Evolutionary conservation across 1,140 invertebrate species (phyloP).

Genomic region (Marisa cornuarietis): DNA sequence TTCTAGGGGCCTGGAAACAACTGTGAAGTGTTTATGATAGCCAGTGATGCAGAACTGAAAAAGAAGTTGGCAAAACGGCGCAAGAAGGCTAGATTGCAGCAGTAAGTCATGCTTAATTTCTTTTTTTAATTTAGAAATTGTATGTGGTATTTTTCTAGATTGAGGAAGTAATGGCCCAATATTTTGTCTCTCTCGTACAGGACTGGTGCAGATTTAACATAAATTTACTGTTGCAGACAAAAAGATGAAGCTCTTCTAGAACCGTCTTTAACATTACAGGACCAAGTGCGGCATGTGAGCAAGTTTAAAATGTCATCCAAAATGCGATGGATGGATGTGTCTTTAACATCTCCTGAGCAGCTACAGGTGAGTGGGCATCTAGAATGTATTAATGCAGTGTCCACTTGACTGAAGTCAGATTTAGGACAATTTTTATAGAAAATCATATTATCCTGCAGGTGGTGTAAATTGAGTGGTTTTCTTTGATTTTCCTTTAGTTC

Average conservation of each 20-base stretch:
- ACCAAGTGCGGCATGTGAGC: conserved; percentile 74
- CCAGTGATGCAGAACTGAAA: conserved; percentile 78
- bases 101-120: conserved; percentile 27
- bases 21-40: conserved; percentile 87
- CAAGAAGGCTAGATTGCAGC: conserved; percentile 72
- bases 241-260: conserved; percentile 30
- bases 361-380: no score
- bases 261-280: conserved; percentile 64
- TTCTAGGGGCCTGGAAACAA: conserved; percentile 77
- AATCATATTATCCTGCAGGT: no score
- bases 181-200: neutral
- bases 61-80: conserved; percentile 77
- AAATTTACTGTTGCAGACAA: conserved; percentile 29
- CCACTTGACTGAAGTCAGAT: no score
- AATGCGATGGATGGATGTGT: conserved; percentile 44
- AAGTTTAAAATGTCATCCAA: conserved; percentile 72
- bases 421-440: no score
- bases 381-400: no score
- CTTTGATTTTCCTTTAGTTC: no score
- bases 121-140: neutral
- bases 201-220: neutral
- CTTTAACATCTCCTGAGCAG: neutral
- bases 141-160: neutral
- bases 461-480: no score
- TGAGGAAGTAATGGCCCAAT: neutral